Evolutionary conservation across 2,797 vertebrate species (phyloP), one percentile per base, ranked within the genome.

Genomic region (Lithobates sylvaticus): DNA sequence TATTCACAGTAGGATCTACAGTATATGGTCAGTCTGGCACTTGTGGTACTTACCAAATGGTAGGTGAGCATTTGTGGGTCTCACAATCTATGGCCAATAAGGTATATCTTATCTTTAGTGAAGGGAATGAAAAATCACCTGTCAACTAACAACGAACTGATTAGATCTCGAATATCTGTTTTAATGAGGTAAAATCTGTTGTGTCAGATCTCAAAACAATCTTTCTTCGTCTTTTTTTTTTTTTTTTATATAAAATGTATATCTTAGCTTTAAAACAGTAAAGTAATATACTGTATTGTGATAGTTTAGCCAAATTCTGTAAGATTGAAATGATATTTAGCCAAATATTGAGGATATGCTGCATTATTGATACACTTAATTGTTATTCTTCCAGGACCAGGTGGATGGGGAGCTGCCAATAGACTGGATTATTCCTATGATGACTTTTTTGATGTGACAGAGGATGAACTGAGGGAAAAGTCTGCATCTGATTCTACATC

Each of bases 401-500:
- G 96, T 18, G 97, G 98, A 1, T 97, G 96, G 96, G 93, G 94
- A 0, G 32, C 95, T 87, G 96, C 94, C 88, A 96, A 96, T 6
- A 90, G 94, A 6, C 93, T 98, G 89, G 98, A 98, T 93, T 99
- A 99, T 44, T 95, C 98, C 58, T 99, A 99, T 15, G 97, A 96
- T 90, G 97, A 99, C 84, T 94, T 94, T 88, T 91, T 95, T 58
- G 97, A 97, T 78, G 91, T 92, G 12, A 78, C 88, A 76, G 91
- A 93, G 91, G 67, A 93, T 71, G 93, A 90, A 23, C 91, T 94
- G 18, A 91, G 92, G 71, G 44, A 92, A 76, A 94, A 88, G 71
- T 90, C 90, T 86, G 74, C 86, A 2, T 88, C 88, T 2, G 83
- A 77, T 34, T 54, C 90, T 32, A 73, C 85, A n/a, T 89, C 87